Conservation (phyloP, 2,797 vertebrate genomes). For the Hippopotamyrus pictus region DNA sequence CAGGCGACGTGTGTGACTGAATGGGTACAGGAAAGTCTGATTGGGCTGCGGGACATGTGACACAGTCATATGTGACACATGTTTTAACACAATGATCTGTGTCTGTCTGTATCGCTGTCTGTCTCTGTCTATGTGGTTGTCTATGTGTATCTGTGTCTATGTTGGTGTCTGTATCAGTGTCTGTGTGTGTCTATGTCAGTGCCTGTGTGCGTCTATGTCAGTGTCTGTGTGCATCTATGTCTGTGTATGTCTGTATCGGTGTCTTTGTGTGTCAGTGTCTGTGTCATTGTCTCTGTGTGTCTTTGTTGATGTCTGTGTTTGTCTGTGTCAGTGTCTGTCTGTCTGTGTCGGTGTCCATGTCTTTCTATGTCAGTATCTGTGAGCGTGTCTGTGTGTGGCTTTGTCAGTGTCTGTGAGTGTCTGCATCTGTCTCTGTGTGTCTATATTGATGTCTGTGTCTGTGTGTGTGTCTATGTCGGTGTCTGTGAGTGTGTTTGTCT, state of each 20-base stretch:
- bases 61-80: background rate
- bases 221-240: no score
- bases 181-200: background rate
- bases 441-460: background rate
- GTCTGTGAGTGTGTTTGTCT: background rate
- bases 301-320: background rate
- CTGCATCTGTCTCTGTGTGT: background rate
- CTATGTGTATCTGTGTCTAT: background rate
- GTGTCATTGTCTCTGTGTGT: background rate
- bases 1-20: background rate
- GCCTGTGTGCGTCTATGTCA: background rate
- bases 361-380: background rate
- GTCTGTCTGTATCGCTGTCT: background rate
- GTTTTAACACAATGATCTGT: background rate
- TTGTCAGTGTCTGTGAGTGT: background rate
- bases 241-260: no score
- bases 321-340: background rate
- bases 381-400: background rate
- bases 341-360: background rate
- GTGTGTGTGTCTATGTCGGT: background rate
- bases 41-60: background rate
- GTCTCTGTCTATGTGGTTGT: background rate
- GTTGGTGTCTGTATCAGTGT: background rate
- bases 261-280: background rate
- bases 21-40: background rate